phyloP scores from a whole-genome alignment of 2,113 vertebrate genomes.

The Cairina moschata region DNA sequence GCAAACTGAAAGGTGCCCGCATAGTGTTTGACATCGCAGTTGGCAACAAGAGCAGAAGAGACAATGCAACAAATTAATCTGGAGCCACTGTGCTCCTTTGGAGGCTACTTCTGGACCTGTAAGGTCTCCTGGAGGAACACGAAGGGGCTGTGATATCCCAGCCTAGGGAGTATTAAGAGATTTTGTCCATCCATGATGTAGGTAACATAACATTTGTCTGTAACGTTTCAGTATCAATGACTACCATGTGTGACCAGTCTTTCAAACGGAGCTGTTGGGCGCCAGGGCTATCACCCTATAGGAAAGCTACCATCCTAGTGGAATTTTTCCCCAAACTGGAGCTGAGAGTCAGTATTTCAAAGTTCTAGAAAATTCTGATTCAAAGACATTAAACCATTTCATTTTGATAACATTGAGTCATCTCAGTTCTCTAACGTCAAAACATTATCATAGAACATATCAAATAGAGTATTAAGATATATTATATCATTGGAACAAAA shows the following conservation, averaged over 20 bases:
- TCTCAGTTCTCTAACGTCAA: slow-evolving; percentile 56
- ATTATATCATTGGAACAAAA: slow-evolving; percentile 31
- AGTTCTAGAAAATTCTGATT: slow-evolving; percentile 31
- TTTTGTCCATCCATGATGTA: neutral
- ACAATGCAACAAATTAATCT: neutral
- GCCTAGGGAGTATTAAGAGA: neutral
- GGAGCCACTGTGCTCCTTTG: neutral
- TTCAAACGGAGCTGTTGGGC: neutral
- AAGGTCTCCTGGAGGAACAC: neutral
- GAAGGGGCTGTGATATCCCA: neutral
- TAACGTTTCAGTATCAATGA: neutral
- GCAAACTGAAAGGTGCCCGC: neutral
- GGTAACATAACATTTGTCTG: neutral
- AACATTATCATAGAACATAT: slow-evolving; percentile 55
- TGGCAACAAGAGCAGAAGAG: neutral
- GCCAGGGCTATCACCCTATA: neutral
- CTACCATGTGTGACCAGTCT: neutral
- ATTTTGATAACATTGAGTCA: slow-evolving; percentile 50
- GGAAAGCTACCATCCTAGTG: neutral
- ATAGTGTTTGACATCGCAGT: too few relatives aligned
- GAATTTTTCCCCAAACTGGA: neutral
- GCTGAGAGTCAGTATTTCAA: neutral
- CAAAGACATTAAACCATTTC: slow-evolving; percentile 8
- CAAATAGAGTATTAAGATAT: slow-evolving; percentile 28
- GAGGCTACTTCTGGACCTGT: neutral